These are phyloP conservation scores for Emys orbicularis DNA, from an alignment of 2,797 vertebrate species.

Conservation along the genomic window DNA sequence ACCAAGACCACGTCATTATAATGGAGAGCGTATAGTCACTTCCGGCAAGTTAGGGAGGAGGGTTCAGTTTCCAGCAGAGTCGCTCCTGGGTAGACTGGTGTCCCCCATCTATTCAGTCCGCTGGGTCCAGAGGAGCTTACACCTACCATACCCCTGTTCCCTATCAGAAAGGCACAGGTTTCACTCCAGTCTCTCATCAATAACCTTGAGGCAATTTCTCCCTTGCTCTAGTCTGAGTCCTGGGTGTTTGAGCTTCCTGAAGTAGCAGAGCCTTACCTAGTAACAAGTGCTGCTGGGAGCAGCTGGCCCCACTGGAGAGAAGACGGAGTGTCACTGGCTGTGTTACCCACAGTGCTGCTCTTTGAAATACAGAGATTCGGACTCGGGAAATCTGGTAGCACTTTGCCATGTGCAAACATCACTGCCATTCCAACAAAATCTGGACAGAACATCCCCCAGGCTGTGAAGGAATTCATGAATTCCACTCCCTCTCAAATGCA, in stretches of 20 bases:
- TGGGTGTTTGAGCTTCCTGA: fast-evolving
- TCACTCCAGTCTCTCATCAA: fast-evolving
- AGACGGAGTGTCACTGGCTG: fast-evolving
- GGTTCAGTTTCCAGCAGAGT: not conserved
- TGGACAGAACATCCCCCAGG: not conserved
- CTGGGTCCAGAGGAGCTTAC: not conserved
- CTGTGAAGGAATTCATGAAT: not conserved
- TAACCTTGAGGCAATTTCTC: fast-evolving
- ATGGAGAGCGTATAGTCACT: not conserved
- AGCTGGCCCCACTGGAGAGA: not conserved
- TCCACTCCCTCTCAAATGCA: not conserved
- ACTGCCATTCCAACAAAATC: not conserved
- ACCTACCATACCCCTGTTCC: fast-evolving
- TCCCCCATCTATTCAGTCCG: not conserved
- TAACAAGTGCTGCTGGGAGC: not conserved
- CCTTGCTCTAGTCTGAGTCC: not conserved
- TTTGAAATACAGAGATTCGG: not conserved
- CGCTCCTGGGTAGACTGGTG: not conserved
- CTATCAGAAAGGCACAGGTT: not conserved
- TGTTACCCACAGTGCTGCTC: too few relatives aligned
- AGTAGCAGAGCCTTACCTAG: fast-evolving
- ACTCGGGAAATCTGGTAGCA: not conserved
- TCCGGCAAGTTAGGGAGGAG: not conserved
- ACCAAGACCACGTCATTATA: fast-evolving
- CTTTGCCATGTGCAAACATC: not conserved